phyloP scores from a whole-genome alignment of 2,113 vertebrate genomes.

The Brachypteracias leptosomus region DNA sequence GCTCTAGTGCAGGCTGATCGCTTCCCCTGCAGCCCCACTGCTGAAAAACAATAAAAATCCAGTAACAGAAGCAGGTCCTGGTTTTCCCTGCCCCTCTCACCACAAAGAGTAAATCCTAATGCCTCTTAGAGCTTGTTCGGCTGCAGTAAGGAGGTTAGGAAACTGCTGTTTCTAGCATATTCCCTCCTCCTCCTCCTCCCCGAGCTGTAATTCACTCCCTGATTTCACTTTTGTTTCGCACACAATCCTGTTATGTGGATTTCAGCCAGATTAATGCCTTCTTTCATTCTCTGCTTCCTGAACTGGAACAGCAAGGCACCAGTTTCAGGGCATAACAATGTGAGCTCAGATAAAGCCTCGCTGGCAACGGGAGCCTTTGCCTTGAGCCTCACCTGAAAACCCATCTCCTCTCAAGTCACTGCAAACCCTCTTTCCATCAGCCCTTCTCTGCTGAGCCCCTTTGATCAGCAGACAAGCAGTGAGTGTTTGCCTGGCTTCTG shows the following conservation, averaged over 20 bases:
- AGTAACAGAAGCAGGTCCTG: slow-evolving; percentile 45
- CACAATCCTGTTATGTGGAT: slow-evolving; percentile 50
- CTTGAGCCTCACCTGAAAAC: slow-evolving; percentile 39
- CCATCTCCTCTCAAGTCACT: slow-evolving; percentile 35
- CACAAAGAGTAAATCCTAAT: slow-evolving; percentile 45
- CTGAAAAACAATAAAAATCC: not conserved
- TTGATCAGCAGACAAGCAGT: not conserved
- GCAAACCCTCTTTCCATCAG: not conserved
- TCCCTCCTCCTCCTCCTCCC: not conserved
- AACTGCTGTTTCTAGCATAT: slow-evolving; percentile 17
- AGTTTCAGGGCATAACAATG: not conserved
- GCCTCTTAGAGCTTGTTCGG: slow-evolving; percentile 44
- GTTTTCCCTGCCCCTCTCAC: slow-evolving; percentile 18
- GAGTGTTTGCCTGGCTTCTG: slow-evolving; percentile 11
- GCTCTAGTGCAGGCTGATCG: slow-evolving; percentile 51
- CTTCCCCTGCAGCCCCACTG: slow-evolving; percentile 18
- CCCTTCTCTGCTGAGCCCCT: slow-evolving; percentile 32
- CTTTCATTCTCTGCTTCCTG: not conserved
- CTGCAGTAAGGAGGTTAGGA: slow-evolving; percentile 53
- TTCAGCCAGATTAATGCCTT: slow-evolving; percentile 40
- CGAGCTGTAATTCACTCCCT: not conserved
- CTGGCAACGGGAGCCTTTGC: not conserved
- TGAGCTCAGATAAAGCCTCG: slow-evolving; percentile 29
- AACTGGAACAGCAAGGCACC: slow-evolving; percentile 31
- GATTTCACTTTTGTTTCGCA: slow-evolving; percentile 42